These are phyloP conservation scores for Yponomeuta plumbellus DNA, from an alignment of 2,888 invertebrate genomes.

Conservation along the genomic window DNA sequence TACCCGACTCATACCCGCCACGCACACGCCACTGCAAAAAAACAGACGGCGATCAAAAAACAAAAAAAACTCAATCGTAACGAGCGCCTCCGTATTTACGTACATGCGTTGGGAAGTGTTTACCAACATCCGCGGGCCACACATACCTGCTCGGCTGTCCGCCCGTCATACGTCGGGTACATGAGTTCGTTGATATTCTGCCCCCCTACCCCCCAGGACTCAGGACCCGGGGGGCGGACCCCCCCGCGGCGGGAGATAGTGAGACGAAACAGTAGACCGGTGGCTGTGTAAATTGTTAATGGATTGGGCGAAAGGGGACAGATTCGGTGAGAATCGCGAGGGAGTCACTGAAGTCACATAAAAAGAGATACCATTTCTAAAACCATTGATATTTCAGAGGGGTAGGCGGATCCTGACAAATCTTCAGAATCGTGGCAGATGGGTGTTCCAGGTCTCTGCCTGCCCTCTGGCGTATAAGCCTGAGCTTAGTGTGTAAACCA, in stretches of 20 bases:
- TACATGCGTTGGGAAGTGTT: conserved; percentile 55
- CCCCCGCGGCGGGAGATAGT: conserved; percentile 24
- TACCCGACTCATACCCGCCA: background rate
- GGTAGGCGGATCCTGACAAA: no score
- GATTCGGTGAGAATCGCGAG: background rate
- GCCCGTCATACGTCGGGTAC: conserved; percentile 62
- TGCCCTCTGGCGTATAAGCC: no score
- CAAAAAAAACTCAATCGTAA: background rate
- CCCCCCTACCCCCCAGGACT: conserved; percentile 33
- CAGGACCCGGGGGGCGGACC: conserved; percentile 20
- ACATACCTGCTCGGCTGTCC: conserved; percentile 50
- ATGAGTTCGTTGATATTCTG: conserved; percentile 72
- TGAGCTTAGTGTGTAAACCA: no score
- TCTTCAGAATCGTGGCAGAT: no score
- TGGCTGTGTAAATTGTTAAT: background rate
- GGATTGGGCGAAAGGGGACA: background rate
- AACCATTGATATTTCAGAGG: no score
- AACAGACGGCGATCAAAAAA: conserved; percentile 17
- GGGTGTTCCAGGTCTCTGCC: no score
- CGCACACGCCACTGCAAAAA: conserved; percentile 12
- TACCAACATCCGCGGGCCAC: conserved; percentile 59
- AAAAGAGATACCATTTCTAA: no score
- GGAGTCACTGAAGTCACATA: background rate
- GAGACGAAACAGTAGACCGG: conserved; percentile 1
- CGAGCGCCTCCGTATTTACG: background rate